Evolutionary conservation across 1,140 invertebrate species (phyloP).

Genomic region (Lerema accius): DNA sequence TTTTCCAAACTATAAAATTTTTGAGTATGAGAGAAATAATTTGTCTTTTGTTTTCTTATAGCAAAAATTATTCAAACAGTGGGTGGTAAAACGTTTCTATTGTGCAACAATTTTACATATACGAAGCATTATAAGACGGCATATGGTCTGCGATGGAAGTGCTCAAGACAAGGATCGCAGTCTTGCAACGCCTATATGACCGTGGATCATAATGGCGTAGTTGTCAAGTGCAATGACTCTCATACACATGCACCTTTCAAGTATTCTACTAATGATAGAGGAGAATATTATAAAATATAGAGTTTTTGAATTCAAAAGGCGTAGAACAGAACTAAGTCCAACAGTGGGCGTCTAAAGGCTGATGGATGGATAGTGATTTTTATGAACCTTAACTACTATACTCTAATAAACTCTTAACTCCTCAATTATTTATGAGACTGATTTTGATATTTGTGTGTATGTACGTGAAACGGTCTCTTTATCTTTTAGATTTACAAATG

Average conservation of each 20-base stretch:
- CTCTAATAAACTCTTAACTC: no score
- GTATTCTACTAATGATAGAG: conserved; percentile 24
- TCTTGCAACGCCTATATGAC: conserved; percentile 39
- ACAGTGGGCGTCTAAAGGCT: no score
- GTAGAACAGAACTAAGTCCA: no score
- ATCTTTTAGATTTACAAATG: no score
- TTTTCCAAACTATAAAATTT: no score
- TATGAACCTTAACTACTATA: no score
- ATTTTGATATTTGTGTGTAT: no score
- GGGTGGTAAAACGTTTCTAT: conserved; percentile 20
- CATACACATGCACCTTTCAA: conserved; percentile 33
- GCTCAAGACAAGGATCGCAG: conserved; percentile 34
- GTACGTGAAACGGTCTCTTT: no score
- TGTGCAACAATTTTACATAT: conserved; percentile 36
- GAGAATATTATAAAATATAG: conserved; percentile 12
- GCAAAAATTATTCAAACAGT: conserved; percentile 33
- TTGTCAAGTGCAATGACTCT: conserved; percentile 22
- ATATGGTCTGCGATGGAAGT: conserved; percentile 34
- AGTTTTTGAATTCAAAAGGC: no score
- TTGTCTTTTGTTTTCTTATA: not conserved
- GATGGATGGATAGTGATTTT: no score
- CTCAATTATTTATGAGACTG: no score
- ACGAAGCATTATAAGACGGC: conserved; percentile 35
- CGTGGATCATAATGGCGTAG: conserved; percentile 1
- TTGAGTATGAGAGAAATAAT: no score